These are phyloP conservation scores for Cherax quadricarinatus DNA, from an alignment of 1,140 invertebrate species.

Conservation along the genomic window DNA sequence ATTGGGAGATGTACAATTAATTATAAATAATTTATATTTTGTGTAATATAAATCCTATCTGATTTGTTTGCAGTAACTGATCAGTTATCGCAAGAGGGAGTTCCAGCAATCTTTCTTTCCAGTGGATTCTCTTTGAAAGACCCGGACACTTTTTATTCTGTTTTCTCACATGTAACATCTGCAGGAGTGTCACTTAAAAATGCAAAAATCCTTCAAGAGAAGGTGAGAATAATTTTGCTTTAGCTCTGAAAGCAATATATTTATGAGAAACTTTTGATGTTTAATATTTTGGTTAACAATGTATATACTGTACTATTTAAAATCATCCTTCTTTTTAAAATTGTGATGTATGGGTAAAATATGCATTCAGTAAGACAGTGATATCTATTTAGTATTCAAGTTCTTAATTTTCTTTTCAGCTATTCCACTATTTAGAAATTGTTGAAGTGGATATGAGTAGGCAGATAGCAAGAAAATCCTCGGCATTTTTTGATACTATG, in stretches of 20 bases:
- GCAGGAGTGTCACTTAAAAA: constrained; percentile 53
- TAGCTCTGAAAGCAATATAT: background rate
- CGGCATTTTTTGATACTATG: constrained; percentile 98
- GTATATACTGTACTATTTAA: too few relatives aligned
- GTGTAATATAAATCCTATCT: too few relatives aligned
- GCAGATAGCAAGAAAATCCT: constrained; percentile 96
- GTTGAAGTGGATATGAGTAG: constrained; percentile 96
- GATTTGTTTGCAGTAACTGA: constrained; percentile 30
- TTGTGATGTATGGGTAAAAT: too few relatives aligned
- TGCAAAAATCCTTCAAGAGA: constrained; percentile 82
- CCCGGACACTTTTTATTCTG: constrained; percentile 70
- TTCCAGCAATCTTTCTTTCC: constrained; percentile 67
- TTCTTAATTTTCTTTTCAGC: constrained; percentile 76
- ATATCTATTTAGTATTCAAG: too few relatives aligned
- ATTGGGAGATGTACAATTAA: too few relatives aligned
- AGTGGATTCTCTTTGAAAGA: constrained; percentile 67
- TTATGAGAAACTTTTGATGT: background rate
- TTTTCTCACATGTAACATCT: constrained; percentile 65
- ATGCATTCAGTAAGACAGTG: too few relatives aligned
- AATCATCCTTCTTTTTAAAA: too few relatives aligned
- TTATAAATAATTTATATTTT: too few relatives aligned
- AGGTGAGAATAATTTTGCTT: constrained; percentile 76
- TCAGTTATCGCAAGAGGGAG: constrained; percentile 73
- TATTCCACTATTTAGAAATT: constrained; percentile 96
- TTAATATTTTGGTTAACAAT: background rate